Evolutionary conservation across 1,140 invertebrate genomes (phyloP), one percentile per base, ranked within the genome.

Genomic region (Leptinotarsa undecemlineata): DNA sequence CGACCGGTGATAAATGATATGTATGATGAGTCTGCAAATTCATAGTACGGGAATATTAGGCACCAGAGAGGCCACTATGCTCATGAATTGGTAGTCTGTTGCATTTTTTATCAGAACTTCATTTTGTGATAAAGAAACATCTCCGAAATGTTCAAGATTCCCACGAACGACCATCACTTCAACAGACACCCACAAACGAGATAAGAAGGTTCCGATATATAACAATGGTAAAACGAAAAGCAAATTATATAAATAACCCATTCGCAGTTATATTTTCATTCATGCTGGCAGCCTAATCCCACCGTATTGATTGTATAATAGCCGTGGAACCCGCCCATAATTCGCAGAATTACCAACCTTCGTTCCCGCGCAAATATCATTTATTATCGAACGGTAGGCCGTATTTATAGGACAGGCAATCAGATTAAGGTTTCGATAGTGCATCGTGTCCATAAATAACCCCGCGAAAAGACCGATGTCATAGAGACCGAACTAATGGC

Each of bases 351-450:
- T 57, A 57, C 51, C 51, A 57, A 57, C 51, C 51, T 17, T 5
- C 15, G 6, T 57, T 57, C 51, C 15, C 51, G 51, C 15, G n/a
- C 51, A 57, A 57, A 57, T 57, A 57, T 57, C 51, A 57, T 57
- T 57, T 57, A 57, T 57, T 57, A 57, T 15, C 51, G 51, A 57
- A 57, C n/a, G 51, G 51, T 57, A 57, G 51, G 51, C 51, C 51
- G 51, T 57, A 57, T 57, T 57, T 57, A 57, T 57, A 17, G 51
- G 51, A 57, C 51, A 57, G 51, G 51, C 51, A 57, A 57, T 57
- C 51, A 57, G 51, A 57, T 57, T 57, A 57, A 15, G 15, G n/a
- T 17, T 57, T 57, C 17, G 51, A 57, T 57, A 57, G 51, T 19
- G n/a, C 51, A 14, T 19, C 51, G 17, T 57, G 51, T 57, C 1